Conservation (phyloP, 2,797 vertebrate species). For the Cyclura pinguis region DNA sequence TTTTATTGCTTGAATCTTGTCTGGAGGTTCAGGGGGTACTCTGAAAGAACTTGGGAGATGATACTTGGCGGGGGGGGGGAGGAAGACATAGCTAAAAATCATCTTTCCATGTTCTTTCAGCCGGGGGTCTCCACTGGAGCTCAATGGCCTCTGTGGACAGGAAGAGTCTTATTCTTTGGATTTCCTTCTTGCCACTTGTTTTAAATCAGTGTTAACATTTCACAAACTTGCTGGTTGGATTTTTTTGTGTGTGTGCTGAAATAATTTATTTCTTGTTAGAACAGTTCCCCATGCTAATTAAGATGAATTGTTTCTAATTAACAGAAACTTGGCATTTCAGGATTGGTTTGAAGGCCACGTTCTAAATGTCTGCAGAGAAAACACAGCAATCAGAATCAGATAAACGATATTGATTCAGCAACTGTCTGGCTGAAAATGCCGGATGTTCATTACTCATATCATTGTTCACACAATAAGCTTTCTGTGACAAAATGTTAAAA, state of each 20-base stretch:
- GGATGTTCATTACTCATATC: conserved; percentile 48
- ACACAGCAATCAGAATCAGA: conserved; percentile 64
- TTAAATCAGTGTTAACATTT: conserved; percentile 66
- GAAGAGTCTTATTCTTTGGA: not conserved
- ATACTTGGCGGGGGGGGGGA: conserved; percentile 8
- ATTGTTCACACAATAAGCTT: conserved; percentile 19
- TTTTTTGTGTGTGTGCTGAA: conserved; percentile 46
- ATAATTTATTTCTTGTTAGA: conserved; percentile 77
- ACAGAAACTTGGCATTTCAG: conserved; percentile 73
- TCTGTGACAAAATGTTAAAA: conserved; percentile 45
- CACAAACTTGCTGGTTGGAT: conserved; percentile 43
- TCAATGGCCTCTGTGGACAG: not conserved
- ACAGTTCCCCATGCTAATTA: conserved; percentile 73
- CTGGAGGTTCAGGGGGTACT: not conserved
- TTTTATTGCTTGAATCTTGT: not conserved
- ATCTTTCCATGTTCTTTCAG: not conserved
- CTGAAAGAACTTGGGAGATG: conserved; percentile 19
- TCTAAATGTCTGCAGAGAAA: conserved; percentile 69
- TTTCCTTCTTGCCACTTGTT: conserved; percentile 45
- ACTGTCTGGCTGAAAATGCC: conserved; percentile 59
- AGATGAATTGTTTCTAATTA: conserved; percentile 79
- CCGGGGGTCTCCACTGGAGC: not conserved
- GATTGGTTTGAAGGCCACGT: conserved; percentile 66
- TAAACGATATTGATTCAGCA: conserved; percentile 69
- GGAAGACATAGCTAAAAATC: conserved; percentile 38